Conservation (phyloP, 2,113 vertebrate genomes). For the Romanogobio albipinnatus region DNA sequence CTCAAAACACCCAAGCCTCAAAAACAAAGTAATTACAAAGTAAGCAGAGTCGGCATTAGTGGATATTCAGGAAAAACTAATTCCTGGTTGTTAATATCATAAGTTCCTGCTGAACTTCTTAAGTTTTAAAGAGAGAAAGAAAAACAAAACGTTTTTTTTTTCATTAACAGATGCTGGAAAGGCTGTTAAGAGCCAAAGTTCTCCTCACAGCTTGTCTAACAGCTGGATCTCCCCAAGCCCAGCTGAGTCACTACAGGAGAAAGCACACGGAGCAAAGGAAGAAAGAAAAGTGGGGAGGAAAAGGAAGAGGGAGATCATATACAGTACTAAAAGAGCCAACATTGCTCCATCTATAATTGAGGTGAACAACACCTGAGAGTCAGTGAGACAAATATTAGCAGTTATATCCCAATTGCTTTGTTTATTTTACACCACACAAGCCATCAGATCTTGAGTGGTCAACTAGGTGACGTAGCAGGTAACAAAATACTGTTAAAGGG, state of each 20-base stretch:
- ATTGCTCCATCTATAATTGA: slow-evolving; percentile 16
- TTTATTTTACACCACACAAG: slow-evolving; percentile 13
- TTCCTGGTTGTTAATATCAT: neutral
- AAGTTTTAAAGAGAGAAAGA: neutral
- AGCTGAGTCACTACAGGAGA: slow-evolving; percentile 6
- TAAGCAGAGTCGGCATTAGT: neutral
- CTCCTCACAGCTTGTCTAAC: slow-evolving; percentile 29
- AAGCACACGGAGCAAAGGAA: neutral
- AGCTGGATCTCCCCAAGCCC: neutral
- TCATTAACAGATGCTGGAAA: slow-evolving; percentile 24
- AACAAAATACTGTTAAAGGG: neutral
- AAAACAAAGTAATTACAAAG: neutral
- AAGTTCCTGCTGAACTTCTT: neutral
- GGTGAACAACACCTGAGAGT: neutral
- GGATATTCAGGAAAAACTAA: slow-evolving; percentile 6
- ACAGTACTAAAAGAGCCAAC: neutral
- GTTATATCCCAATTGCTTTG: neutral
- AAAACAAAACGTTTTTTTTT: neutral
- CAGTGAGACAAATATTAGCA: slow-evolving; percentile 30
- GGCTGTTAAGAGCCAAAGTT: neutral
- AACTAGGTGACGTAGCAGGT: neutral
- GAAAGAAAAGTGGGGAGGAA: neutral
- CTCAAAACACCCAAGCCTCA: neutral
- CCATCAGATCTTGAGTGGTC: neutral
- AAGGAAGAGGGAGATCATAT: neutral